Conservation (phyloP, 2,888 invertebrate species). For the Cinara cedri region DNA sequence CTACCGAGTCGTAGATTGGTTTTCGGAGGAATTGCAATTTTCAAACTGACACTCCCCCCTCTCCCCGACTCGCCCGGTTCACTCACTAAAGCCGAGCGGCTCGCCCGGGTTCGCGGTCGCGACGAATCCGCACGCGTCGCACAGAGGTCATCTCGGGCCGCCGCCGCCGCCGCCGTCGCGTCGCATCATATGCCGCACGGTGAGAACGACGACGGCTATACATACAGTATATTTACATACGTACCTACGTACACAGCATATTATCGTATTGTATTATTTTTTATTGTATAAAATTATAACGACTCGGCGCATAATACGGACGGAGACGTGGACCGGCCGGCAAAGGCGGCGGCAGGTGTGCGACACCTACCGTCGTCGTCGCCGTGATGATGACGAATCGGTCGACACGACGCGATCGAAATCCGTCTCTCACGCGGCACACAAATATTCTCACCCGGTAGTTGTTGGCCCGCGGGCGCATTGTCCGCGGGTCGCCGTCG, state of each 20-base stretch:
- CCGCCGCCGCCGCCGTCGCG: background rate
- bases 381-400: slow-evolving; percentile 48
- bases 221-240: no score
- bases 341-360: slow-evolving; percentile 25
- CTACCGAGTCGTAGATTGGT: no score
- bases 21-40: no score
- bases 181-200: slow-evolving; percentile 29
- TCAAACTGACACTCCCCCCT: no score
- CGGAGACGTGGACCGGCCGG: slow-evolving; percentile 15
- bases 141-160: background rate
- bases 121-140: no score
- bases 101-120: no score
- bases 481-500: slow-evolving; percentile 36
- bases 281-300: no score
- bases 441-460: slow-evolving; percentile 46
- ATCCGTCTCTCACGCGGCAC: slow-evolving; percentile 53
- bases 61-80: no score
- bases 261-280: no score
- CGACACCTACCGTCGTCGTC: background rate
- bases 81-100: no score
- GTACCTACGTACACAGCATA: no score
- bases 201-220: slow-evolving; percentile 16
- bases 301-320: background rate
- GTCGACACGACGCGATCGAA: slow-evolving; percentile 44
- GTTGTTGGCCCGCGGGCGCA: slow-evolving; percentile 30